A percentile compares a stretch with the other conserved stretches of the same genome.
phyloP scores from a whole-genome alignment of 2,797 vertebrate species.

The Coendou prehensilis region DNA sequence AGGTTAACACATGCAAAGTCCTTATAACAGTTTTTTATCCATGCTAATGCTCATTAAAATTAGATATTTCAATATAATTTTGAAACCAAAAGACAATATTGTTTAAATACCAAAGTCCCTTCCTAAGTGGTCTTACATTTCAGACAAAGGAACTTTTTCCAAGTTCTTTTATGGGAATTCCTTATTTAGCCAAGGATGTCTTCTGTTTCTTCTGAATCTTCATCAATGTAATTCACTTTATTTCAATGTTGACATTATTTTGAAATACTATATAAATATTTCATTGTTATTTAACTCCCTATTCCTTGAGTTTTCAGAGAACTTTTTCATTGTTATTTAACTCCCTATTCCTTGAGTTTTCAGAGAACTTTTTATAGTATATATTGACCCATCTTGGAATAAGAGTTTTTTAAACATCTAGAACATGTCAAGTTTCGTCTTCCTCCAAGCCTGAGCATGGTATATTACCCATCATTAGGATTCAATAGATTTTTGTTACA shows the following conservation, averaged over 20 bases:
- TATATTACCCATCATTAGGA: neutral
- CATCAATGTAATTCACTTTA: neutral
- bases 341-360: neutral
- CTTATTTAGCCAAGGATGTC: neutral
- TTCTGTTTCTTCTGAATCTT: neutral
- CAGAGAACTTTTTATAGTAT: neutral
- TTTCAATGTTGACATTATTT: neutral
- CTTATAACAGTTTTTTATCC: neutral
- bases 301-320: neutral
- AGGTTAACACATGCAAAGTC: neutral
- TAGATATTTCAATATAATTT: neutral
- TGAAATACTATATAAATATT: conserved; percentile 34
- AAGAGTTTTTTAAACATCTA: neutral
- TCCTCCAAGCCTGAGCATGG: neutral
- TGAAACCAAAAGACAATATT: neutral
- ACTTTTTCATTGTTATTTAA: neutral
- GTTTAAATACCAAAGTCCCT: neutral
- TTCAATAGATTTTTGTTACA: neutral
- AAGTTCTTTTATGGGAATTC: conserved; percentile 29
- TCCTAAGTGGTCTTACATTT: neutral
- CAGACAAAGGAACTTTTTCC: neutral
- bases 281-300: neutral
- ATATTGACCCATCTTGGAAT: neutral
- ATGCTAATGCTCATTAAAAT: neutral
- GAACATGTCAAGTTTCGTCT: neutral